A percentile compares a stretch with the other conserved stretches of the same genome.
Evolutionary conservation across 2,797 vertebrate genomes (phyloP).

Genomic region (Peromyscus nudipes): DNA sequence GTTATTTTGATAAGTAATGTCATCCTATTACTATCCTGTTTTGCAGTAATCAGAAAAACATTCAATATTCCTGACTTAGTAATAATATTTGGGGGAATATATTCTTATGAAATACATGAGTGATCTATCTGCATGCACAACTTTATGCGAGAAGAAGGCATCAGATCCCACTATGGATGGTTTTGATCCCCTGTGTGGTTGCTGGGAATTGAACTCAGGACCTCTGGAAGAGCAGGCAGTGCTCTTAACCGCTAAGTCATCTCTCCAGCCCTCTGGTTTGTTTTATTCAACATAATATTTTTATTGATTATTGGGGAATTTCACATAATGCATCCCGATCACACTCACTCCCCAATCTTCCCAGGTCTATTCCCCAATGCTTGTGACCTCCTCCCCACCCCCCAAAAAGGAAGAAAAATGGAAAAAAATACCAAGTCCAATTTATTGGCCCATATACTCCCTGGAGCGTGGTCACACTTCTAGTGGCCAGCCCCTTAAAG

Average conservation of each 20-base stretch:
- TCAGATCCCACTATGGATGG: no score
- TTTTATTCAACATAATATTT: background rate
- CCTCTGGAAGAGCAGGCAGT: no score
- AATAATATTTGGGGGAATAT: constrained; percentile 5
- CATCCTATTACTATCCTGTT: background rate
- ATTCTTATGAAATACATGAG: constrained; percentile 3
- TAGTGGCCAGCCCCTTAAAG: background rate
- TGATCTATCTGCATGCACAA: no score
- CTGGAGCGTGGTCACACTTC: background rate
- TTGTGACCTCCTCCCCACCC: background rate
- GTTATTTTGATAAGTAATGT: constrained; percentile 28
- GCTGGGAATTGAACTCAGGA: no score
- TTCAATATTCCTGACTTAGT: constrained; percentile 20
- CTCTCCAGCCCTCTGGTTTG: no score
- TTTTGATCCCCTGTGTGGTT: no score
- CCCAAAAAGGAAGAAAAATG: no score
- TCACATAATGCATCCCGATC: background rate
- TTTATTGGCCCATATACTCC: background rate
- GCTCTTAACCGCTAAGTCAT: no score
- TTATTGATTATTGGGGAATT: background rate
- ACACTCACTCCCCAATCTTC: background rate
- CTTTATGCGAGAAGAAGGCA: no score
- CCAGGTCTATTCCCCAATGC: fast-evolving
- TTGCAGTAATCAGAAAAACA: background rate
- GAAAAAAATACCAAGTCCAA: background rate